phyloP scores from a whole-genome alignment of 2,797 vertebrate genomes.

The Myotis planiceps region DNA sequence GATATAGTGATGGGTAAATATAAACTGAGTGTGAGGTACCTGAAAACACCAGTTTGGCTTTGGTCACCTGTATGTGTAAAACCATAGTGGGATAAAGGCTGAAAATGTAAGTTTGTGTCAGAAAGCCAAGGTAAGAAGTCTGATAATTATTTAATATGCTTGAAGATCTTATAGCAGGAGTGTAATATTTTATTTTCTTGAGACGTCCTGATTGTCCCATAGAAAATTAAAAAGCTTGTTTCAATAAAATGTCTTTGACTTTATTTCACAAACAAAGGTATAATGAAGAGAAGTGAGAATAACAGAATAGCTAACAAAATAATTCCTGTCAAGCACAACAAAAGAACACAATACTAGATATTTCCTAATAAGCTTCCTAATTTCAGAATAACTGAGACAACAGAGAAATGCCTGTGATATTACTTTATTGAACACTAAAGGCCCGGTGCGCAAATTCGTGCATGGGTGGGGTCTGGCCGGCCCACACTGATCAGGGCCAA shows the following conservation, averaged over 20 bases:
- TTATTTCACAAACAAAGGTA: background rate
- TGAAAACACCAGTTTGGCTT: background rate
- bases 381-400: background rate
- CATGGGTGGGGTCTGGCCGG: too few species aligned
- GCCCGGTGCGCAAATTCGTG: too few species aligned
- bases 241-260: background rate
- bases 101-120: background rate
- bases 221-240: background rate
- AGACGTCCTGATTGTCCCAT: background rate
- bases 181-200: background rate
- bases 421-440: background rate
- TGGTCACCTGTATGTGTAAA: background rate
- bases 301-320: background rate
- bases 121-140: background rate
- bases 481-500: too few species aligned
- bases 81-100: background rate
- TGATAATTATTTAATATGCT: background rate
- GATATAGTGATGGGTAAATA: background rate
- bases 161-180: background rate
- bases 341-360: background rate
- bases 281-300: background rate
- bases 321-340: background rate
- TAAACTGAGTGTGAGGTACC: background rate
- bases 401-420: background rate
- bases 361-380: background rate